phyloP scores from a whole-genome alignment of 2,888 invertebrate genomes.

The Escarpia spicata region DNA sequence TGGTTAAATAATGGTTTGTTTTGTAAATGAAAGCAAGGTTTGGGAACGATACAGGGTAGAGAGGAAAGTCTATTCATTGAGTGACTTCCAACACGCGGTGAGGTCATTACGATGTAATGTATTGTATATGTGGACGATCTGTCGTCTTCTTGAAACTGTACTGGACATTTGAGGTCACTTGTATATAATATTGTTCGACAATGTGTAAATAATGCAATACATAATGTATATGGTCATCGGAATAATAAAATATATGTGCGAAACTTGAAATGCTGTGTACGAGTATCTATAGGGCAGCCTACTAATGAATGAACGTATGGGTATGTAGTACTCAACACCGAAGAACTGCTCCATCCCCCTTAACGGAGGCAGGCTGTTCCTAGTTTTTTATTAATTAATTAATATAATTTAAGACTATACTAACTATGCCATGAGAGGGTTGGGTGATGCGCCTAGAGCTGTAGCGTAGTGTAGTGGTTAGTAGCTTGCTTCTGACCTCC shows the following conservation, averaged over 20 bases:
- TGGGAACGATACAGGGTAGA: not conserved
- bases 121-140: not conserved
- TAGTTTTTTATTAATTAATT: no score
- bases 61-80: not conserved
- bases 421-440: no score
- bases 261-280: not conserved
- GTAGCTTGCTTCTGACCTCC: no score
- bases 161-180: not conserved
- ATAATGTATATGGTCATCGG: not conserved
- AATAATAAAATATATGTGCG: slow-evolving; percentile 9
- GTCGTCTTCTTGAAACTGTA: not conserved
- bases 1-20: not conserved
- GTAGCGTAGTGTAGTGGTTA: no score
- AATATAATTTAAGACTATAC: no score
- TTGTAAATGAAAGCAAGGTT: not conserved
- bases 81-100: not conserved
- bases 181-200: not conserved
- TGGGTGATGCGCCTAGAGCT: no score
- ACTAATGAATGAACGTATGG: not conserved
- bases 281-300: not conserved
- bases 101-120: not conserved
- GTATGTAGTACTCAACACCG: not conserved
- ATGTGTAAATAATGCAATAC: slow-evolving; percentile 1
- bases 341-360: not conserved
- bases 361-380: no score